These are phyloP conservation scores for Psittacula cyanocephala DNA, from an alignment of 2,113 vertebrate genomes.

Conservation along the genomic window DNA sequence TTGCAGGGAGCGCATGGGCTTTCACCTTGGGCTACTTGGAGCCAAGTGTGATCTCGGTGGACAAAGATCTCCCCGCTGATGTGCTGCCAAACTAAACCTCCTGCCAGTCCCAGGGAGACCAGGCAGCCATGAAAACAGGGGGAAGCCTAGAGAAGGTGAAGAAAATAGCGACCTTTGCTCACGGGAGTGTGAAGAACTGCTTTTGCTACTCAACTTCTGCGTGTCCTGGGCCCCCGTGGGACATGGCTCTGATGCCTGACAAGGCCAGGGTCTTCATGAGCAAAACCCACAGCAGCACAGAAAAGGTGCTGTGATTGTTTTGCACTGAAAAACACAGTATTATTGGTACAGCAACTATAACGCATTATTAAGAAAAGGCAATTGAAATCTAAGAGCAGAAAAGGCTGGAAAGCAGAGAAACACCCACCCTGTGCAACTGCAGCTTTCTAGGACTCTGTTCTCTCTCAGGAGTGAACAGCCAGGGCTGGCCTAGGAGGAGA, in stretches of 20 bases:
- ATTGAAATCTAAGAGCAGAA: neutral
- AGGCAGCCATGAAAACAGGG: neutral
- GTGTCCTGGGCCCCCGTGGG: fast-evolving
- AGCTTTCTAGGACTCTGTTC: neutral
- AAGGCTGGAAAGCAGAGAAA: neutral
- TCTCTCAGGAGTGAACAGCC: neutral
- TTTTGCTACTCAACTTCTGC: neutral
- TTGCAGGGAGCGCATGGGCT: neutral
- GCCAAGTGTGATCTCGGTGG: fast-evolving
- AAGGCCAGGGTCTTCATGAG: neutral
- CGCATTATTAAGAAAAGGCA: neutral
- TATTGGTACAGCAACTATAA: neutral
- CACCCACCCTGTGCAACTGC: neutral
- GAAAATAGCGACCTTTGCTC: neutral
- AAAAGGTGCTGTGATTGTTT: neutral
- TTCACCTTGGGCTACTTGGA: neutral
- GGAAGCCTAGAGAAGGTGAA: neutral
- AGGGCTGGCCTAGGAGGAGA: neutral
- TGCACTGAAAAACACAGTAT: neutral
- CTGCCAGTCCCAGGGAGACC: neutral
- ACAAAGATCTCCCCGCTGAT: neutral
- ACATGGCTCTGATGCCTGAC: neutral
- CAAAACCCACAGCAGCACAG: neutral
- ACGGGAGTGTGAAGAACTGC: neutral
- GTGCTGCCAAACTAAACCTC: neutral